Evolutionary conservation across 2,888 invertebrate species (phyloP), one percentile per base, ranked within the genome.

Genomic region (Microctonus hyperodae): DNA sequence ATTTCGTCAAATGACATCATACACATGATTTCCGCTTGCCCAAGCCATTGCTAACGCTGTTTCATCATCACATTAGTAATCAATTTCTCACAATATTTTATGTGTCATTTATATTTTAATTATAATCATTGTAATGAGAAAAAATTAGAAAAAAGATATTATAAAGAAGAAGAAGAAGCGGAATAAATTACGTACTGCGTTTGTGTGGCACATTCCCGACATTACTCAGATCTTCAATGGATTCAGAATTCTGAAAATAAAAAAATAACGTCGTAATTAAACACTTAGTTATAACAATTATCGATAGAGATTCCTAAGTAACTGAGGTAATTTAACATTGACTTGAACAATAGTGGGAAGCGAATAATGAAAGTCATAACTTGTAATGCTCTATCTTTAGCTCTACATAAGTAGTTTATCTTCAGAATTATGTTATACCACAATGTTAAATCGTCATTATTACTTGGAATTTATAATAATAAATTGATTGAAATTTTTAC

Each of bases 241-340:
- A 86, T 77, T 85, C 86, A 59, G 86, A 85, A 70, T 86, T 85
- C 86, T 86, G 73, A 28, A 79, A 79, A 69, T 44, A 67, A 68
- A 71, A 67, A 65, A 40, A 40, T 67, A 64, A 58, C 35, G 53
- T 48, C 64, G 63, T 66, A 44, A 70, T 33, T 31, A 71, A 64
- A 51, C 35, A 61, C 48, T 56, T 57, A 59, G 64, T 65, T 65
- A 53, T 53, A 67, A 70, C 60, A 70, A 73, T 71, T 70, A 71
- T 68, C 44, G 68, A 69, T 4, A n/a, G 5, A 44, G 62, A 71
- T 73, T 74, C 72, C 40, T 67, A 60, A 62, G 59, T 60, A 50
- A 69, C 71, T 70, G 73, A 72, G 67, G 69, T 62, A 73, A 72
- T 68, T 65, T 70, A 65, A 57, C 61, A 69, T 72, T 69, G 68